Conservation (phyloP, 1,140 invertebrate species). For the Pectinophora gossypiella region DNA sequence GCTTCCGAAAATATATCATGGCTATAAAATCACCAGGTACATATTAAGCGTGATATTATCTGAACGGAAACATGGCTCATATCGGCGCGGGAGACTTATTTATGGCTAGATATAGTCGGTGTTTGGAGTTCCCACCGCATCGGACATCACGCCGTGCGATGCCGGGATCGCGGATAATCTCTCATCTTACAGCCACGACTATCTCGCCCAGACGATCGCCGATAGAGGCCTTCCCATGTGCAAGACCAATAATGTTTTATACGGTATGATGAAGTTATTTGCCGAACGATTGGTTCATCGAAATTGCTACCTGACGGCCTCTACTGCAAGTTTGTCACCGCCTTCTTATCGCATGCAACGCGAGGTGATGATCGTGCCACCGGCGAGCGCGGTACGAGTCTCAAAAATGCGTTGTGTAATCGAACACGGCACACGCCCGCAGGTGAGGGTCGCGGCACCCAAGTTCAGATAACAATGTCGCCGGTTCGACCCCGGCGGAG, state of each 20-base stretch:
- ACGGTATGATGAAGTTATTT: conserved; percentile 30
- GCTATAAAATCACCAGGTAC: conserved; percentile 22
- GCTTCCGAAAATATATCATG: conserved; percentile 24
- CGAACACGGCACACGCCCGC: neutral
- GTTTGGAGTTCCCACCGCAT: conserved; percentile 50
- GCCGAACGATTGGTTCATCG: conserved; percentile 18
- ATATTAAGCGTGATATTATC: conserved; percentile 32
- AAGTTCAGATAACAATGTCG: conserved; percentile 38
- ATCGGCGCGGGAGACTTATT: conserved; percentile 35
- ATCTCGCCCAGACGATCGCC: neutral
- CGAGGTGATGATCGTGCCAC: neutral
- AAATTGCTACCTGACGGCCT: conserved; percentile 4
- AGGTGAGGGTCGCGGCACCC: conserved; percentile 23
- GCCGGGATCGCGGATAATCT: conserved; percentile 34
- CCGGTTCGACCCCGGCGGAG: neutral
- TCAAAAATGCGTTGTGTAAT: neutral
- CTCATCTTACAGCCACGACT: conserved; percentile 18
- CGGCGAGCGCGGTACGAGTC: neutral
- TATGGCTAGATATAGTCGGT: conserved; percentile 37
- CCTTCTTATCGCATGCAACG: neutral
- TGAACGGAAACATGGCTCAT: conserved; percentile 28
- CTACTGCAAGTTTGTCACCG: neutral
- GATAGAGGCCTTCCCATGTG: conserved; percentile 24
- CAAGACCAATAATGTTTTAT: conserved; percentile 32
- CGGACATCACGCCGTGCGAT: conserved; percentile 30